Conservation (phyloP, 2,797 vertebrate genomes). For the Enteromius afrohamiltoni region DNA sequence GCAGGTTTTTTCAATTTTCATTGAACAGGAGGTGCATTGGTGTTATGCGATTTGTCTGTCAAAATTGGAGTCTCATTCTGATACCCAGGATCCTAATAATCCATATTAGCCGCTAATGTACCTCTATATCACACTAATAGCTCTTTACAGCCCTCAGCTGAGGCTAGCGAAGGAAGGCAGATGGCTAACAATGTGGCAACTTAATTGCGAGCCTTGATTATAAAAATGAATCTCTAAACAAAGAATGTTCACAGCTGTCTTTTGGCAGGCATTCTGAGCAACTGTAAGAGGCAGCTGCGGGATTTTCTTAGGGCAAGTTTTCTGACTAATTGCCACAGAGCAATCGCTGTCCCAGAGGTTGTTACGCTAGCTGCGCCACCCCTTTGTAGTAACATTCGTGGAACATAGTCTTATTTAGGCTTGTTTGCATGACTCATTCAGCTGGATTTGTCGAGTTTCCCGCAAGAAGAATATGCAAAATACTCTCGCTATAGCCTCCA, state of each 20-base stretch:
- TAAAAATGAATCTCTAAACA: conserved; percentile 51
- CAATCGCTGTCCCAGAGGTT: conserved; percentile 50
- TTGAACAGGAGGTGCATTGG: not conserved
- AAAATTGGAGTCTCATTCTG: conserved; percentile 21
- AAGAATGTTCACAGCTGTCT: conserved; percentile 53
- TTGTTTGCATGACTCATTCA: conserved; percentile 39
- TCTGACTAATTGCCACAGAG: conserved; percentile 59
- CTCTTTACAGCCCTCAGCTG: conserved; percentile 36
- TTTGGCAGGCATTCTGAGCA: conserved; percentile 45
- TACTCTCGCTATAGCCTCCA: not conserved
- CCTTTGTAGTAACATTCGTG: conserved; percentile 43
- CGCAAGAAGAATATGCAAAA: conserved; percentile 21
- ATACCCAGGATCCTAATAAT: not conserved
- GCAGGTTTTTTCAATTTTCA: not conserved
- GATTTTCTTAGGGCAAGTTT: conserved; percentile 47
- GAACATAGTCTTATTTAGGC: conserved; percentile 42
- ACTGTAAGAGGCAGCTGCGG: conserved; percentile 41
- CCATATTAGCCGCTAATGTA: conserved; percentile 27
- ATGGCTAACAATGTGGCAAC: conserved; percentile 42
- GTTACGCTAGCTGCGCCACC: conserved; percentile 37
- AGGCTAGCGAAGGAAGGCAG: conserved; percentile 35
- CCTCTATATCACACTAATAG: conserved; percentile 39
- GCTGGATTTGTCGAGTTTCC: not conserved
- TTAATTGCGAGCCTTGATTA: conserved; percentile 52
- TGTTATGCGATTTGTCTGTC: conserved; percentile 14